These are phyloP conservation scores for Etheostoma cragini DNA, from an alignment of 2,113 vertebrate species.

Conservation along the genomic window DNA sequence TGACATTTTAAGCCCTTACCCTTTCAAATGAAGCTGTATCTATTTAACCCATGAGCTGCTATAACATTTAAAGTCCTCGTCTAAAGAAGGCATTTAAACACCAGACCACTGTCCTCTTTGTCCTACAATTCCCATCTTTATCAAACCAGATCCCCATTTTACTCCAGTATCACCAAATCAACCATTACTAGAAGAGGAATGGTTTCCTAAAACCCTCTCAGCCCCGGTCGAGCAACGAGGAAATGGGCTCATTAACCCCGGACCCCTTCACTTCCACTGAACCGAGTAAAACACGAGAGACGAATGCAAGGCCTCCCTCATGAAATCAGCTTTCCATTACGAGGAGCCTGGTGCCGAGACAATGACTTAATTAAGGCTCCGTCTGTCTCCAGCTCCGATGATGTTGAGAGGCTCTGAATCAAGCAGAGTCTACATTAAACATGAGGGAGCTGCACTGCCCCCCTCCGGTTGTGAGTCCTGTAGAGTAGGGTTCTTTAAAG, in stretches of 20 bases:
- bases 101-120: background rate
- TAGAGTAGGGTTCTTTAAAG: background rate
- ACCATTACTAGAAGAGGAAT: background rate
- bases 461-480: slow-evolving; percentile 27
- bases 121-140: background rate
- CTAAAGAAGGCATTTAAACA: too few relatives aligned
- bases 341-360: background rate
- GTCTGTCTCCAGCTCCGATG: background rate
- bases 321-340: slow-evolving; percentile 7
- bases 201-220: background rate
- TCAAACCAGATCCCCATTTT: background rate
- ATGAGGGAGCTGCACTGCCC: slow-evolving; percentile 53
- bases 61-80: background rate
- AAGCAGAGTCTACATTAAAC: background rate
- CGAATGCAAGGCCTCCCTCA: background rate
- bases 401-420: background rate
- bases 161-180: background rate
- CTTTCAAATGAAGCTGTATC: background rate
- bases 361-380: background rate
- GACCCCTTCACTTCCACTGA: background rate
- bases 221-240: slow-evolving; percentile 4
- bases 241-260: slow-evolving; percentile 37
- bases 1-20: background rate
- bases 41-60: background rate
- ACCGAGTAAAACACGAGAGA: background rate